A percentile compares a stretch with the other conserved stretches of the same genome.
These are phyloP conservation scores for Mustelus asterias DNA, from an alignment of 2,113 vertebrate genomes.

Conservation along the genomic window DNA sequence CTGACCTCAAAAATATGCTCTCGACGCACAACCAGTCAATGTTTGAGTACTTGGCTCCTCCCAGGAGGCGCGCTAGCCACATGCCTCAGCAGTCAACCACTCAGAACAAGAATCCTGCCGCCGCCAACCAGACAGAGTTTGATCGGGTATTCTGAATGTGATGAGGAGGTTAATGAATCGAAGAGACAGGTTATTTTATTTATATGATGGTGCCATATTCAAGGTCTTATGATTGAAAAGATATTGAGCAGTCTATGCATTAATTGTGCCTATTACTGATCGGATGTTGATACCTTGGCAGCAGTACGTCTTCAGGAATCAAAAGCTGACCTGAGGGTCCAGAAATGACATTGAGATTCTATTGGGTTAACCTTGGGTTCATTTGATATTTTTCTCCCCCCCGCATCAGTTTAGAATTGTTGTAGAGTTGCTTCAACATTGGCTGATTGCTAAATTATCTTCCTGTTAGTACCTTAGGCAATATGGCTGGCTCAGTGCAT, in stretches of 20 bases:
- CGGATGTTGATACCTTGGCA: not conserved
- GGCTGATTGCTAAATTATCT: not conserved
- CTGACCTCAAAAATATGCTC: constrained; percentile 96
- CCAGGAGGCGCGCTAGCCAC: constrained; percentile 74
- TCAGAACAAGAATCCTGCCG: constrained; percentile 81
- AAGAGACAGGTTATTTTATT: constrained; percentile 24
- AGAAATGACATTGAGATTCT: not conserved
- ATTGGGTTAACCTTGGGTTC: not conserved
- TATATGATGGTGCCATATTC: constrained; percentile 19
- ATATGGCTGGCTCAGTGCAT: not conserved
- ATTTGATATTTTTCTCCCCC: not conserved
- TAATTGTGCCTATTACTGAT: constrained; percentile 2
- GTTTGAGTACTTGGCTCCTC: constrained; percentile 94
- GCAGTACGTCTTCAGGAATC: not conserved
- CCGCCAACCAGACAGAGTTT: constrained; percentile 92
- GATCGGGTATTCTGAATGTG: constrained; percentile 81
- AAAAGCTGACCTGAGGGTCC: not conserved
- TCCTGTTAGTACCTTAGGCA: not conserved
- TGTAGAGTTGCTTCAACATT: not conserved
- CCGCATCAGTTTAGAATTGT: not conserved
- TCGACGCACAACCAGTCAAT: constrained; percentile 97
- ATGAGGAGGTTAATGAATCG: not conserved
- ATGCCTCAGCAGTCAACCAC: constrained; percentile 90
- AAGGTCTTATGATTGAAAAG: not conserved
- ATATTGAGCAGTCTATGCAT: not conserved